These are phyloP conservation scores for Oxyruncus cristatus DNA, from an alignment of 2,113 vertebrate genomes.

Conservation along the genomic window DNA sequence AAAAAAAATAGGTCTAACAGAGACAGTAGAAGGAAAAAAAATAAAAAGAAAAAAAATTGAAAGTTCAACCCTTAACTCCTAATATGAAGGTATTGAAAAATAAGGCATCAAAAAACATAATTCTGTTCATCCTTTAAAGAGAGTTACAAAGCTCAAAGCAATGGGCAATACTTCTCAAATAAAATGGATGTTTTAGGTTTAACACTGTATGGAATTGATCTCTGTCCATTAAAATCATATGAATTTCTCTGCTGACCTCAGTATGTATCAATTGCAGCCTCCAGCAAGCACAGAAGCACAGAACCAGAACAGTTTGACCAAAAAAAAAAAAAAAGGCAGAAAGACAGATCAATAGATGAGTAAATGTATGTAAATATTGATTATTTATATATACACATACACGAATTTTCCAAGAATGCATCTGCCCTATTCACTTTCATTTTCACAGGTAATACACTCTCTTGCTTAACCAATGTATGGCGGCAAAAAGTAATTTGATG, in stretches of 20 bases:
- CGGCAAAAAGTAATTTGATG: neutral
- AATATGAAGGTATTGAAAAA: neutral
- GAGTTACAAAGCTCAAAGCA: neutral
- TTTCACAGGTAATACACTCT: neutral
- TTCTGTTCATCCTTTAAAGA: neutral
- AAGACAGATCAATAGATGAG: accelerated
- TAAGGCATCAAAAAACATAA: neutral
- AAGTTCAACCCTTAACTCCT: neutral
- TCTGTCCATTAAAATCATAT: neutral
- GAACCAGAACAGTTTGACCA: neutral
- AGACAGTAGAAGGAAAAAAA: neutral
- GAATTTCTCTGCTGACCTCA: neutral
- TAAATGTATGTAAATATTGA: neutral
- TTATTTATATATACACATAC: neutral
- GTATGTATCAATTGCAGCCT: accelerated
- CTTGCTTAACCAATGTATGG: neutral
- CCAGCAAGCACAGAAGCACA: neutral
- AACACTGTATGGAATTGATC: neutral
- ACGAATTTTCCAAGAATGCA: neutral
- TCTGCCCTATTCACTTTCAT: neutral
- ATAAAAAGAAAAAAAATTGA: accelerated
- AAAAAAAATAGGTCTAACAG: neutral
- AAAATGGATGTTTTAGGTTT: neutral
- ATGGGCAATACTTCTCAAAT: neutral
- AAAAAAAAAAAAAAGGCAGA: neutral